A percentile compares a stretch with the other conserved stretches of the same genome.
These are phyloP conservation scores for Hyaena hyaena DNA, from an alignment of 2,113 vertebrate genomes.

Conservation along the genomic window DNA sequence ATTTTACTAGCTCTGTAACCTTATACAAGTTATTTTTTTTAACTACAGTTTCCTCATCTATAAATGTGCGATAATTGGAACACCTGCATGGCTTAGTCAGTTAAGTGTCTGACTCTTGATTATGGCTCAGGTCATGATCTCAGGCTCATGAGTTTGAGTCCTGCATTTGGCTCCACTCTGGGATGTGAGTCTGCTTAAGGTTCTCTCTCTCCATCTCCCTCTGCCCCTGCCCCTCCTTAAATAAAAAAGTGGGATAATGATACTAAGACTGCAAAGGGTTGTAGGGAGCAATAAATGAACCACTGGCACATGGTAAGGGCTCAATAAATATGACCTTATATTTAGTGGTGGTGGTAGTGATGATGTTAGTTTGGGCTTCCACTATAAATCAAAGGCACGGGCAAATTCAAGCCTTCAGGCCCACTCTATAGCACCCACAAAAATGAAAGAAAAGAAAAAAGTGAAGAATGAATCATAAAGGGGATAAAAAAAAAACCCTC, in stretches of 20 bases:
- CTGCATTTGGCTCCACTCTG: no score
- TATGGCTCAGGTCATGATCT: no score
- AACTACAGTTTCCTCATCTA: slow-evolving; percentile 23
- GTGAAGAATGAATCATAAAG: neutral
- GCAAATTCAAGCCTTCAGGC: neutral
- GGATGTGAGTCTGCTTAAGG: no score
- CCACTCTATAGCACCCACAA: neutral
- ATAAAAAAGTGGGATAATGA: neutral
- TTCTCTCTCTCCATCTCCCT: no score
- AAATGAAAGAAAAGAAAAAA: neutral
- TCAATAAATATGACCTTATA: neutral
- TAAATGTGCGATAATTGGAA: neutral
- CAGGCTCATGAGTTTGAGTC: no score
- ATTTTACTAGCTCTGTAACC: slow-evolving; percentile 6
- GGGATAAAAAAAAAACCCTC: neutral
- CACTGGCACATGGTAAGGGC: neutral
- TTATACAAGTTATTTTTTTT: slow-evolving; percentile 57
- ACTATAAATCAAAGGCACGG: neutral
- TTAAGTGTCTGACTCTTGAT: no score
- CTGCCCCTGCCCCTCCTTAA: no score
- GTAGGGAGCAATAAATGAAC: neutral
- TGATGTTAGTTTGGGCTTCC: neutral
- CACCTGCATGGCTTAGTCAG: no score
- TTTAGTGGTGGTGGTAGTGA: neutral
- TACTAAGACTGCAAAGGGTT: neutral